A percentile compares a stretch with the other conserved stretches of the same genome.
phyloP scores from a whole-genome alignment of 1,140 invertebrate genomes.

The Drosophila tani region DNA sequence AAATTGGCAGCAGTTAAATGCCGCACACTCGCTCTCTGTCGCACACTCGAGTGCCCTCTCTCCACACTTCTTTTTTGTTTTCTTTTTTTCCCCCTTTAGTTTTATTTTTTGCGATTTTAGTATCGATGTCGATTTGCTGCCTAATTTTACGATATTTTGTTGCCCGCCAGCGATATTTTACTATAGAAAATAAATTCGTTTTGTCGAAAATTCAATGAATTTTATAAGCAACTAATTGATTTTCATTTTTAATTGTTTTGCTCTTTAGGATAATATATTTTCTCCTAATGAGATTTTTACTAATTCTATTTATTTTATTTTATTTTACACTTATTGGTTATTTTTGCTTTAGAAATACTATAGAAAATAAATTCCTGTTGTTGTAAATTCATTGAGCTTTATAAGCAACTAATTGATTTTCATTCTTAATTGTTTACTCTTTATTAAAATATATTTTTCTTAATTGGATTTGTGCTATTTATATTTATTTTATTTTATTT shows the following conservation, averaged over 20 bases:
- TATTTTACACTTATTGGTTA: too few species aligned
- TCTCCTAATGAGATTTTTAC: too few species aligned
- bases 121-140: conserved; percentile 83
- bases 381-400: background rate
- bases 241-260: background rate
- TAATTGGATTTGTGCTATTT: too few species aligned
- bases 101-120: conserved; percentile 11
- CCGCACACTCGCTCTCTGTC: conserved; percentile 50
- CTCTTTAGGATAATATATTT: too few species aligned
- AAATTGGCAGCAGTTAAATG: conserved; percentile 85
- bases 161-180: conserved; percentile 1
- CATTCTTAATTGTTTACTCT: too few species aligned
- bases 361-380: too few species aligned
- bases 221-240: background rate
- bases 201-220: background rate
- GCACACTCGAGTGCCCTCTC: conserved; percentile 25
- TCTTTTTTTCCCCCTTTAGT: background rate
- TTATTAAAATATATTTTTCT: too few species aligned
- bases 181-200: background rate
- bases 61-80: conserved; percentile 6
- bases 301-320: background rate
- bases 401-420: background rate
- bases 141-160: conserved; percentile 20
- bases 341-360: too few species aligned
- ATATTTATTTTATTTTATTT: background rate